Conservation (phyloP, 2,888 invertebrate species). For the Laspeyria flexula region DNA sequence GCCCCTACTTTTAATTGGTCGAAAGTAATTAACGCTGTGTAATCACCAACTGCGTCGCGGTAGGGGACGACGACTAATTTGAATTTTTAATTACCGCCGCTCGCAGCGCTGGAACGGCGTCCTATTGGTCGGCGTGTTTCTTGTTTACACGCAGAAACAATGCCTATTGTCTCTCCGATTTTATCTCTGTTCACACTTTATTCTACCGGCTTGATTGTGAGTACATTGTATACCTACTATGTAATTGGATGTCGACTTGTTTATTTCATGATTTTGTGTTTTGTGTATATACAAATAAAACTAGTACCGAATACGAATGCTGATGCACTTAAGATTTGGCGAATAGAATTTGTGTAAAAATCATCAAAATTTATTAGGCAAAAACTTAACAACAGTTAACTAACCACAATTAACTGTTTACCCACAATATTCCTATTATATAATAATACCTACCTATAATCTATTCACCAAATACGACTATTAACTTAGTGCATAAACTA, state of each 20-base stretch:
- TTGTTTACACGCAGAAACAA: constrained; percentile 67
- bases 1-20: constrained; percentile 81
- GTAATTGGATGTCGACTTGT: background rate
- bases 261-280: background rate
- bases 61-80: constrained; percentile 80
- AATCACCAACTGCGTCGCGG: constrained; percentile 77
- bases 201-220: constrained; percentile 32
- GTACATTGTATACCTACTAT: background rate
- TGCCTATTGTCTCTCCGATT: constrained; percentile 68
- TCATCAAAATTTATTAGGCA: no score
- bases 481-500: no score
- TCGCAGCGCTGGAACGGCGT: constrained; percentile 43
- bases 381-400: no score
- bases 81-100: constrained; percentile 81
- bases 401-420: no score
- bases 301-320: no score
- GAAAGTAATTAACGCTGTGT: constrained; percentile 80
- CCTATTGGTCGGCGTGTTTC: constrained; percentile 69
- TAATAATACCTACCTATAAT: no score
- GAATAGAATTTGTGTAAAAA: no score
- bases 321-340: no score
- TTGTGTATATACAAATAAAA: background rate
- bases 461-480: no score
- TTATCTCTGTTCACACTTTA: constrained; percentile 44
- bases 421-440: no score